phyloP scores from a whole-genome alignment of 2,113 vertebrate genomes.

The Athene cunicularia region DNA sequence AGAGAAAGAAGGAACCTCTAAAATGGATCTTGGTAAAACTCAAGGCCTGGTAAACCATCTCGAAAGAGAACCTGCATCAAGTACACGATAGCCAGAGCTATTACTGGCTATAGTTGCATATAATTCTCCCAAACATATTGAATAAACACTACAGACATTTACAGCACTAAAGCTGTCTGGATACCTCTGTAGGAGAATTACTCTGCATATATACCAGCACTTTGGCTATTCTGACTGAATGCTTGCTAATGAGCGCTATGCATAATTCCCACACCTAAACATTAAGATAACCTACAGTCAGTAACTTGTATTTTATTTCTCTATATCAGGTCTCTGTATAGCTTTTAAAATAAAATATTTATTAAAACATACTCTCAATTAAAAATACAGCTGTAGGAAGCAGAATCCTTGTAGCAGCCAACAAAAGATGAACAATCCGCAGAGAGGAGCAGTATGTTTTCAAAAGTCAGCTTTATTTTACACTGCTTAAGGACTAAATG shows the following conservation, averaged over 20 bases:
- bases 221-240: not conserved
- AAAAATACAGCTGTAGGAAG: slow-evolving; percentile 16
- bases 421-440: not conserved
- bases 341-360: slow-evolving; percentile 35
- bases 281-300: not conserved
- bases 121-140: not conserved
- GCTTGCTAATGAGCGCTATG: not conserved
- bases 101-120: not conserved
- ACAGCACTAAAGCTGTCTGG: slow-evolving; percentile 45
- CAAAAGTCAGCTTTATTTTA: slow-evolving; percentile 17
- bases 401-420: not conserved
- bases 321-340: not conserved
- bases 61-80: not conserved
- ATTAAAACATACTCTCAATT: slow-evolving; percentile 31
- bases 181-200: slow-evolving; percentile 29
- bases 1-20: not conserved
- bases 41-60: not conserved
- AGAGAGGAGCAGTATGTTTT: not conserved
- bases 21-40: not conserved
- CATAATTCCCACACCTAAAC: not conserved
- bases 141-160: slow-evolving; percentile 40
- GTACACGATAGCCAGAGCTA: not conserved
- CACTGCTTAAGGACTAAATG: not conserved
- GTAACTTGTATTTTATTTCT: not conserved
- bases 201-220: not conserved